Evolutionary conservation across 1,140 invertebrate species (phyloP), one percentile per base, ranked within the genome.

Genomic region (Drosophila tropicalis): DNA sequence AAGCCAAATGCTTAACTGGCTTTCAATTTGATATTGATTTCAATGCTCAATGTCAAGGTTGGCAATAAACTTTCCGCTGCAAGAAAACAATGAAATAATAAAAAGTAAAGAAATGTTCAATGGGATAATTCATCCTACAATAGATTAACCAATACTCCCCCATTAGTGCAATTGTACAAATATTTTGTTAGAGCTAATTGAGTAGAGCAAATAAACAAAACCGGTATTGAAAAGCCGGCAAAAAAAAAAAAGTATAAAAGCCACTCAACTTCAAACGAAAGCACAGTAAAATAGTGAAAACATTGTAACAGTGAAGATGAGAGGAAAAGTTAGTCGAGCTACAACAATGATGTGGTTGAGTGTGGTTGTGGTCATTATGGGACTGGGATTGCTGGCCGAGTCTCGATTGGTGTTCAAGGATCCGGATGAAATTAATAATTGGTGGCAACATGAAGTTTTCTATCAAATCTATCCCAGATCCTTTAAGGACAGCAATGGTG

Each of bases 381-480:
- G 17, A n/a, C 19, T 65, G 2, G 17, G 15, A 36, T 19, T 4
- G n/a, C 55, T 5, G 29, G n/a, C 5, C 3, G 32, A 32, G 56
- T 55, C 17, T 5, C 13, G 22, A 58, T 39, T 9, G 19, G 41
- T 66, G 1, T n/a, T 25, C 0, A 65, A 69, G 56, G 56, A 63
- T 12, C 54, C 65, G 34, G 70, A 79, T 5, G 60, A 61, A 0
- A 79, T 70, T 0, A 22, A 69, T 25, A 83, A 77, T 66, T 87
- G 84, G 84, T 87, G 84, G 84, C 66, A 79, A 5, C 56, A 89
- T 15, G 84, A 87, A 77, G 84, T 89, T 10, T 87, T 87, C 44
- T 87, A 87, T 57, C 84, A 87, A 44, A 87, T 87, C 40, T 87
- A 87, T 60, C 84, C 84, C 2, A 67, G 84, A 19, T 89, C 84